Evolutionary conservation across 2,888 invertebrate species (phyloP), one percentile per base, ranked within the genome.

Genomic region (Sinodicranocentrus sp.): DNA sequence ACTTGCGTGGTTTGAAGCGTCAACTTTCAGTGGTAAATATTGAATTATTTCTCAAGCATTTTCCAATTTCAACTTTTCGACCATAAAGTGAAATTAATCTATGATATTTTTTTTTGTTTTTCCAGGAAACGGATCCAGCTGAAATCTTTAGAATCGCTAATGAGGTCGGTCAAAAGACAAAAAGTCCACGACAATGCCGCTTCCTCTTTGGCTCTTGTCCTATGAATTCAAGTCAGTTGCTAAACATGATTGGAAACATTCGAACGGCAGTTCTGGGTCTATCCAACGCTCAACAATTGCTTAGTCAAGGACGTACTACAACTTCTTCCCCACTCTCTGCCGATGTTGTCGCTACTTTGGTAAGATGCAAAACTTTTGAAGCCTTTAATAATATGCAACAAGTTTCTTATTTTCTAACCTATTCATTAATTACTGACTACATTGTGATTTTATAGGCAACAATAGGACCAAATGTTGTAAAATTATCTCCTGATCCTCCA

Each of bases 161-260:
- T 0, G 84, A 86, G 39, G 84, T 79, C 1, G 88, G 88, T 0
- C 44, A 59, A 21, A 84, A 73, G 19, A 23, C 82, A 0, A 85
- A 82, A 54, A 88, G 86, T 26, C 43, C 84, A 3, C 57, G 88
- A n/a, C 88, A 88, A 61, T 88, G 88, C 57, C 78, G 88, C 13
- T 78, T 85, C 61, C 70, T 88, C 1, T 88, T 88, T 43, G 78
- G 84, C 28, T 26, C 59, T 2, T 88, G 88, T 59, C 88, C 88
- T 0, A 76, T 87, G 21, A 82, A 86, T 26, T 86, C 78, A 43
- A 78, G 59, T 2, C 87, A 88, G 70, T 79, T 88, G 52, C 48
- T 86, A 17, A 75, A 72, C 13, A 88, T 88, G 88, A 86, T 88
- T 65, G 84, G 83, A 10, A 86, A 86, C 33, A 73, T 88, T n/a